A percentile compares a stretch with the other conserved stretches of the same genome.
Evolutionary conservation across 2,113 vertebrate genomes (phyloP).

Genomic region (Pseudolaguvia tuberculata): DNA sequence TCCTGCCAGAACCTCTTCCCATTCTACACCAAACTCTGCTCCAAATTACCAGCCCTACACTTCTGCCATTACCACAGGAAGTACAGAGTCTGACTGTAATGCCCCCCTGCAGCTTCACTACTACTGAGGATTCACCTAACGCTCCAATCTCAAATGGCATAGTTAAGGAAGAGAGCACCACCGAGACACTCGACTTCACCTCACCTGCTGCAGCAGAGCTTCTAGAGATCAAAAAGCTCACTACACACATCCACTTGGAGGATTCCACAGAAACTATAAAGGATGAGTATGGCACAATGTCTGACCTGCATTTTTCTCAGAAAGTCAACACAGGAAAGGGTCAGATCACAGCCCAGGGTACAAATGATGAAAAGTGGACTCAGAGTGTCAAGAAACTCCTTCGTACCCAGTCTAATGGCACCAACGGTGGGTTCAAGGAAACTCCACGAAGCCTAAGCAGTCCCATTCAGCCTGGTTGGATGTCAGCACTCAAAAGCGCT

Average conservation of each 20-base stretch:
- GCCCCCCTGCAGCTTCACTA: slow-evolving; percentile 39
- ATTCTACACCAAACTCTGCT: slow-evolving; percentile 55
- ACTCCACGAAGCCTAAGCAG: slow-evolving; percentile 56
- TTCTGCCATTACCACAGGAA: slow-evolving; percentile 42
- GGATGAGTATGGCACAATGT: slow-evolving; percentile 52
- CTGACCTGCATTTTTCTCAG: neutral
- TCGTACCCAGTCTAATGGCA: slow-evolving; percentile 65
- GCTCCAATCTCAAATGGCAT: slow-evolving; percentile 48
- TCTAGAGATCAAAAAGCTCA: slow-evolving; percentile 49
- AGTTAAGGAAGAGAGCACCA: slow-evolving; percentile 1
- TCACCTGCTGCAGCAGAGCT: slow-evolving; percentile 42
- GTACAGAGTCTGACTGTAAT: slow-evolving; percentile 56
- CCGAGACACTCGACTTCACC: slow-evolving; percentile 2
- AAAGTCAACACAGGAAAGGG: slow-evolving; percentile 20
- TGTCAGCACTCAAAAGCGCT: slow-evolving; percentile 35
- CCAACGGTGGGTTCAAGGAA: slow-evolving; percentile 70
- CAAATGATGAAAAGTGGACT: slow-evolving; percentile 48
- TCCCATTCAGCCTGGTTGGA: slow-evolving; percentile 55
- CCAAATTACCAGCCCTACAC: slow-evolving; percentile 47
- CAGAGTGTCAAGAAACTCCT: slow-evolving; percentile 65
- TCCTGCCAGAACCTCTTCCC: slow-evolving; percentile 41
- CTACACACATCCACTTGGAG: slow-evolving; percentile 55
- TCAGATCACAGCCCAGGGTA: slow-evolving; percentile 43
- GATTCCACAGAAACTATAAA: slow-evolving; percentile 70
- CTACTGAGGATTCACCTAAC: slow-evolving; percentile 53